Evolutionary conservation across 2,888 invertebrate species (phyloP).

Genomic region (Pocota personata): DNA sequence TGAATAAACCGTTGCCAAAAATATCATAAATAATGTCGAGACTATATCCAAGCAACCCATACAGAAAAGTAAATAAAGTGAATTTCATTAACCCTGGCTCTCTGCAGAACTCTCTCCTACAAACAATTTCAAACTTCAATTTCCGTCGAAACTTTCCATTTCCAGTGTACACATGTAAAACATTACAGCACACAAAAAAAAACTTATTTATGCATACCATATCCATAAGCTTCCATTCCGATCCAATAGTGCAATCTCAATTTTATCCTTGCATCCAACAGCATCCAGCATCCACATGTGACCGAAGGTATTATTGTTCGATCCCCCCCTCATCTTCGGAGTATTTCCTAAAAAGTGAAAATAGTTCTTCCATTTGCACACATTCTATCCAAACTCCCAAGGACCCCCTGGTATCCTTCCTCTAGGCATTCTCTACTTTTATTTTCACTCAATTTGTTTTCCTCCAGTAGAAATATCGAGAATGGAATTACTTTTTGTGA

Average conservation of each 20-base stretch:
- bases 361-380: conserved; percentile 41
- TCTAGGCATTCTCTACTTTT: conserved; percentile 41
- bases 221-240: conserved; percentile 14
- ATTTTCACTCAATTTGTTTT: conserved; percentile 71
- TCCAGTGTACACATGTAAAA: conserved; percentile 43
- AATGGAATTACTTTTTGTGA: conserved; percentile 70
- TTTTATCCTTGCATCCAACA: conserved; percentile 26
- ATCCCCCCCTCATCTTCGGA: background rate
- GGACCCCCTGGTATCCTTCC: conserved; percentile 4
- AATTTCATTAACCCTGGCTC: conserved; percentile 42
- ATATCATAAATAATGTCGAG: background rate
- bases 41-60: background rate
- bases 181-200: conserved; percentile 20
- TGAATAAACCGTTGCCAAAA: background rate
- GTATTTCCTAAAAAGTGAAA: conserved; percentile 39
- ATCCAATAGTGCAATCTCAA: conserved; percentile 33
- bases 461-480: conserved; percentile 52
- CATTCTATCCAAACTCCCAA: background rate
- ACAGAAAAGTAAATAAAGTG: conserved; percentile 21
- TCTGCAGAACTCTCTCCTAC: background rate
- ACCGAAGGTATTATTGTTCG: conserved; percentile 58
- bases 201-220: conserved; percentile 1
- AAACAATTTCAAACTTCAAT: conserved; percentile 52
- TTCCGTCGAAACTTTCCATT: conserved; percentile 57
- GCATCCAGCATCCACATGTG: conserved; percentile 43